Evolutionary conservation across 1,140 invertebrate species (phyloP).

Genomic region (Harpegnathos saltator): DNA sequence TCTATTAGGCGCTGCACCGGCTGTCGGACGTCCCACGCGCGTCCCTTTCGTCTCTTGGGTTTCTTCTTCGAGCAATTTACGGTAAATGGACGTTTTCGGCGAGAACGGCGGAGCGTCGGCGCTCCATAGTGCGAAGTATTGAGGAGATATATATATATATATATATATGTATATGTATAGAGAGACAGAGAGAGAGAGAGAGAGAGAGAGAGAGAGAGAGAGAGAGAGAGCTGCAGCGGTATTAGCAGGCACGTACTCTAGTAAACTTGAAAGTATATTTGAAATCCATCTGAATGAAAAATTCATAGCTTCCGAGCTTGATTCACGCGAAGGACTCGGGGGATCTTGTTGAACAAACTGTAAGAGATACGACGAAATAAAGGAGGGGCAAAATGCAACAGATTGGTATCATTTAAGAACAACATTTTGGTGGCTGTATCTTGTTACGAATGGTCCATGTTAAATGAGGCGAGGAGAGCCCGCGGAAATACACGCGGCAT

Average conservation of each 20-base stretch:
- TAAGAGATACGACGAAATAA: slow-evolving; percentile 26
- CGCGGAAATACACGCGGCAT: not conserved
- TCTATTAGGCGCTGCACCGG: not conserved
- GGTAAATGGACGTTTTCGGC: not conserved
- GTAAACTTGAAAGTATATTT: no score
- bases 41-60: not conserved
- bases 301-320: not conserved
- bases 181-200: no score
- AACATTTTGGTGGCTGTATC: slow-evolving; percentile 38
- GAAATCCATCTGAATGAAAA: no score
- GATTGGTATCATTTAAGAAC: slow-evolving; percentile 50
- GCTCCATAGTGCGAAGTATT: no score
- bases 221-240: no score
- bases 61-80: not conserved
- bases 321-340: not conserved
- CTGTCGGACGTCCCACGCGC: not conserved
- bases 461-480: slow-evolving; percentile 61
- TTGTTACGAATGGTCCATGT: slow-evolving; percentile 45
- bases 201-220: no score
- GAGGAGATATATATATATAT: no score
- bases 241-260: no score
- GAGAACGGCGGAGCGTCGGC: not conserved
- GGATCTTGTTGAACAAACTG: not conserved
- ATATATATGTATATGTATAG: no score
- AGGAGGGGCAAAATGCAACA: slow-evolving; percentile 53